Conservation (phyloP, 1,140 invertebrate genomes). For the Trichonephila inaurata region DNA sequence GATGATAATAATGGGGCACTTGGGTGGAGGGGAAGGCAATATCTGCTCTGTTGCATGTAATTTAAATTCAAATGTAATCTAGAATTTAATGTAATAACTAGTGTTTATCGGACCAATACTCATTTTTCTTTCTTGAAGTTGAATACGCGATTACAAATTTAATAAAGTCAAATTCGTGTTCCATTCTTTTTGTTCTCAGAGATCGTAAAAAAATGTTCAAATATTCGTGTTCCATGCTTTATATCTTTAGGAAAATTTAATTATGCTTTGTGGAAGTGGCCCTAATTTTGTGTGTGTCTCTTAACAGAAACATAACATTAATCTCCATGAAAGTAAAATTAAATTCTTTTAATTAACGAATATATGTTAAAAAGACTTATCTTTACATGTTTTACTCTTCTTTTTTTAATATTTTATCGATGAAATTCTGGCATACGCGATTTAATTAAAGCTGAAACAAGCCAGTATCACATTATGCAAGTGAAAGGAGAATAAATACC, state of each 20-base stretch:
- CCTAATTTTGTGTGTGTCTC: not conserved
- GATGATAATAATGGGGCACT: too few species aligned
- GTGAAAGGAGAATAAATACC: not conserved
- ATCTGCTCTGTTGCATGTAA: not conserved
- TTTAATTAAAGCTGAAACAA: constrained; percentile 47
- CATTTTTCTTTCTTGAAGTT: not conserved
- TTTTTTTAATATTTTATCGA: constrained; percentile 24
- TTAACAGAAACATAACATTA: constrained; percentile 16
- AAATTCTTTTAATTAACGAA: constrained; percentile 32
- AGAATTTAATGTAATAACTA: not conserved
- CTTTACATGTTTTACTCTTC: constrained; percentile 21
- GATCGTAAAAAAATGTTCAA: not conserved
- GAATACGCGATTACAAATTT: not conserved
- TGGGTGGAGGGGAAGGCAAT: too few species aligned
- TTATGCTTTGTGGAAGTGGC: constrained; percentile 3
- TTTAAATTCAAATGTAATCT: not conserved
- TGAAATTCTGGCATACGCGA: not conserved
- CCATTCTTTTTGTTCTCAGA: not conserved
- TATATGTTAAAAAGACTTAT: not conserved
- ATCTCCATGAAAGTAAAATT: constrained; percentile 23
- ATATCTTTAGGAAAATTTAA: constrained; percentile 33
- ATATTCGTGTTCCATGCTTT: not conserved
- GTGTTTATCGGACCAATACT: not conserved
- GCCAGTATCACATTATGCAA: not conserved
- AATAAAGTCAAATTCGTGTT: not conserved